Percentiles rank a stretch among this genome's conserved stretches.
Evolutionary conservation across 2,113 vertebrate species (phyloP).

Genomic region (rabbit (Oryctolagus cuniculus)): DNA sequence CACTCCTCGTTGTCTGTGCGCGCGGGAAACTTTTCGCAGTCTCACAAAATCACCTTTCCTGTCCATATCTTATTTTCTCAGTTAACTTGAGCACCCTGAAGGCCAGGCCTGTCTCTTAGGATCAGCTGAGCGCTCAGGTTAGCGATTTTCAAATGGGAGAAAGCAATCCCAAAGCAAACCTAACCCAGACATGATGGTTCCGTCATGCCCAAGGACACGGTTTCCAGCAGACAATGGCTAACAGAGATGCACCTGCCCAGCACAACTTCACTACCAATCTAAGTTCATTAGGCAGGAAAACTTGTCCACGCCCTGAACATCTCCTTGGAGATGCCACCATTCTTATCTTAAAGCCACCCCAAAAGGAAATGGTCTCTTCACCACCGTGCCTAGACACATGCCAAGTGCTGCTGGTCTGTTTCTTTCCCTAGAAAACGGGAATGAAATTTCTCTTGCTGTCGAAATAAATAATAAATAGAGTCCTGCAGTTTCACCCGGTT

Average conservation of each 20-base stretch:
- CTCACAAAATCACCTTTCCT: not conserved
- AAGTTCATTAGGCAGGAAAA: not conserved
- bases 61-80: not conserved
- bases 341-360: too few relatives aligned
- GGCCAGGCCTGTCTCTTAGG: not conserved
- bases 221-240: not conserved
- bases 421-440: too few relatives aligned
- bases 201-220: not conserved
- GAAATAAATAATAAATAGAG: not conserved
- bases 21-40: not conserved
- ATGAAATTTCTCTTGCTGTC: too few relatives aligned
- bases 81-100: not conserved
- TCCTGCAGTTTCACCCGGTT: too few relatives aligned
- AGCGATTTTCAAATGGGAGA: not conserved
- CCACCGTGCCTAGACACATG: too few relatives aligned
- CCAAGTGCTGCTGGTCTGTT: too few relatives aligned
- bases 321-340: too few relatives aligned
- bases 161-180: rapidly evolving
- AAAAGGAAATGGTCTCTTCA: too few relatives aligned
- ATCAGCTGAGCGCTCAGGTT: not conserved
- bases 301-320: not conserved
- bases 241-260: not conserved
- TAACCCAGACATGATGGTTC: not conserved
- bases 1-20: not conserved
- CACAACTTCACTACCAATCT: not conserved